Conservation (phyloP, 2,888 invertebrate species). For the Encarsia formosa region DNA sequence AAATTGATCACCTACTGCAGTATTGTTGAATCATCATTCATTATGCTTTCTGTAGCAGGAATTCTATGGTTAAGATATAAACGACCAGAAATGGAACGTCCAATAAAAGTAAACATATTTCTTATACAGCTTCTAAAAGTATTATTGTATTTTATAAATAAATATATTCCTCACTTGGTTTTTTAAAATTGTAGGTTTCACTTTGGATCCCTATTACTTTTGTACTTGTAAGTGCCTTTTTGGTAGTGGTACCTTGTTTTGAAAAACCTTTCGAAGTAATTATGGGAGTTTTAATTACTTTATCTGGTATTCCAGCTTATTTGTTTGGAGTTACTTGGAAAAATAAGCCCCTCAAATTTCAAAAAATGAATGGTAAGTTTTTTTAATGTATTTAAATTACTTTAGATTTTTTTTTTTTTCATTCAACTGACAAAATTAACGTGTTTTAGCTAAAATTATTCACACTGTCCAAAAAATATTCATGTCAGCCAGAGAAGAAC, state of each 20-base stretch:
- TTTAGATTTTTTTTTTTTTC: background rate
- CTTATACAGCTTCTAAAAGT: background rate
- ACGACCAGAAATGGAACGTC: slow-evolving; percentile 72
- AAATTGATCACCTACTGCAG: slow-evolving; percentile 86
- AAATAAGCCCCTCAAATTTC: slow-evolving; percentile 62
- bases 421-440: background rate
- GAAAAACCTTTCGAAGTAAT: slow-evolving; percentile 77
- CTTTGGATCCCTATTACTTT: slow-evolving; percentile 73
- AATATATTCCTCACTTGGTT: slow-evolving; percentile 4
- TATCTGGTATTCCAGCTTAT: slow-evolving; percentile 81
- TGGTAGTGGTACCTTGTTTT: slow-evolving; percentile 74
- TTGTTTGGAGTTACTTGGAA: slow-evolving; percentile 67
- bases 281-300: slow-evolving; percentile 72
- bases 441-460: slow-evolving; percentile 57
- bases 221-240: slow-evolving; percentile 70
- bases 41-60: slow-evolving; percentile 80
- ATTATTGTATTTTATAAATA: background rate
- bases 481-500: slow-evolving; percentile 73
- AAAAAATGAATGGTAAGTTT: slow-evolving; percentile 60
- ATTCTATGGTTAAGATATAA: slow-evolving; percentile 80
- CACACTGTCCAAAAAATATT: slow-evolving; percentile 68
- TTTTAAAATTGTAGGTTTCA: slow-evolving; percentile 58
- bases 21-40: slow-evolving; percentile 90
- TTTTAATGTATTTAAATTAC: background rate
- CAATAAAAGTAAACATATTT: slow-evolving; percentile 67